phyloP scores from a whole-genome alignment of 1,140 invertebrate species.

The Bombus waltoni region DNA sequence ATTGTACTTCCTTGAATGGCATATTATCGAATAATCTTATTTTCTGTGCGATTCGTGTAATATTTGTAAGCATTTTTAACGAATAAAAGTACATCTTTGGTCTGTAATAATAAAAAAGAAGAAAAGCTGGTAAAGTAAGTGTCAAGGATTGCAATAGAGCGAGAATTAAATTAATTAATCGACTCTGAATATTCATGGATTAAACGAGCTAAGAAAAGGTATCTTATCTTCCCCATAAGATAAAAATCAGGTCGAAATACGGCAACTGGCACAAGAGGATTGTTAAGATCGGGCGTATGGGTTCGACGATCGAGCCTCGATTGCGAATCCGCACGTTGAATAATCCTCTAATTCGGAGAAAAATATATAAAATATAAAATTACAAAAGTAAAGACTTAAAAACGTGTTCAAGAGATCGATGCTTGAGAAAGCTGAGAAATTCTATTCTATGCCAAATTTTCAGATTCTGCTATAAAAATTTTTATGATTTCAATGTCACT shows the following conservation, averaged over 20 bases:
- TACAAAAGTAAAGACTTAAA: not conserved
- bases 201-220: not conserved
- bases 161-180: not conserved
- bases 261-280: not conserved
- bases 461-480: too few relatives aligned
- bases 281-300: not conserved
- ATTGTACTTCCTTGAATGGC: not conserved
- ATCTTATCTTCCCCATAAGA: not conserved
- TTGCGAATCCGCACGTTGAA: not conserved
- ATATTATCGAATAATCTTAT: not conserved
- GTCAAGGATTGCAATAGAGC: too few relatives aligned
- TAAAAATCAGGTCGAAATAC: not conserved
- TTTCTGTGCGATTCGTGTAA: not conserved
- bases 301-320: not conserved
- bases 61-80: not conserved
- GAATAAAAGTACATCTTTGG: not conserved
- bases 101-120: not conserved
- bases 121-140: not conserved
- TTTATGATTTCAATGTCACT: too few relatives aligned
- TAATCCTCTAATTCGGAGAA: not conserved
- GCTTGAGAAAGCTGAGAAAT: not conserved
- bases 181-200: not conserved
- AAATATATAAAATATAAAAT: not conserved
- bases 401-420: not conserved
- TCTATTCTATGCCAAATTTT: constrained; percentile 4